A percentile compares a stretch with the other conserved stretches of the same genome.
Evolutionary conservation across 2,113 vertebrate genomes (phyloP).

Genomic region (Thryonomys swinderianus): DNA sequence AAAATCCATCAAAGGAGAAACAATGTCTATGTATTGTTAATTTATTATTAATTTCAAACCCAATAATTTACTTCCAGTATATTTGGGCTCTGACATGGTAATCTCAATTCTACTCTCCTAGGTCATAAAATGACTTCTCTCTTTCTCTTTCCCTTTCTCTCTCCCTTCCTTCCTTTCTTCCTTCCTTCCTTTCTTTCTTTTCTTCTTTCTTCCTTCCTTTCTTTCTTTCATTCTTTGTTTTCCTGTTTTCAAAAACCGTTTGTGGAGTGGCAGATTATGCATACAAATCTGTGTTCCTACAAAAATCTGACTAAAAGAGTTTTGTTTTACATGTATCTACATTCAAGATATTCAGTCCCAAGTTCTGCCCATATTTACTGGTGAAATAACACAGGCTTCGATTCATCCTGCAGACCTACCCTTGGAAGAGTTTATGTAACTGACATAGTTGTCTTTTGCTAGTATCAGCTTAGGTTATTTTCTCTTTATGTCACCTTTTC

Average conservation of each 20-base stretch:
- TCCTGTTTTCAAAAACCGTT: not conserved
- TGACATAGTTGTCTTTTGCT: not conserved
- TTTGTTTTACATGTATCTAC: not conserved
- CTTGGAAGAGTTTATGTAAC: not conserved
- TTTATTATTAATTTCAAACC: not conserved
- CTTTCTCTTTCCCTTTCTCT: not conserved
- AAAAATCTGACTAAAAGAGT: not conserved
- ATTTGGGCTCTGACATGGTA: not conserved
- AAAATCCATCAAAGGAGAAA: not conserved
- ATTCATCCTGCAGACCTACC: not conserved
- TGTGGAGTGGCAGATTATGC: not conserved
- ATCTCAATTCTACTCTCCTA: conserved; percentile 13
- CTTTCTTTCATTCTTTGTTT: not conserved
- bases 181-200: no score
- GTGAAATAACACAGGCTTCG: not conserved
- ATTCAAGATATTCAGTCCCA: not conserved
- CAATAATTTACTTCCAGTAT: conserved; percentile 20
- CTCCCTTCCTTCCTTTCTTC: not conserved
- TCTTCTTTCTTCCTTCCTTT: not conserved
- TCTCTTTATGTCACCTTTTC: not conserved
- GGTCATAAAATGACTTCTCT: not conserved
- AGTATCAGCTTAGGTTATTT: not conserved
- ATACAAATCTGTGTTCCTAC: conserved; percentile 7
- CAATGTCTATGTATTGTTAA: not conserved
- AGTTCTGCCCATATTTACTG: not conserved